These are phyloP conservation scores for Tryphoninae sp. DNA, from an alignment of 2,888 invertebrate species.

Conservation along the genomic window DNA sequence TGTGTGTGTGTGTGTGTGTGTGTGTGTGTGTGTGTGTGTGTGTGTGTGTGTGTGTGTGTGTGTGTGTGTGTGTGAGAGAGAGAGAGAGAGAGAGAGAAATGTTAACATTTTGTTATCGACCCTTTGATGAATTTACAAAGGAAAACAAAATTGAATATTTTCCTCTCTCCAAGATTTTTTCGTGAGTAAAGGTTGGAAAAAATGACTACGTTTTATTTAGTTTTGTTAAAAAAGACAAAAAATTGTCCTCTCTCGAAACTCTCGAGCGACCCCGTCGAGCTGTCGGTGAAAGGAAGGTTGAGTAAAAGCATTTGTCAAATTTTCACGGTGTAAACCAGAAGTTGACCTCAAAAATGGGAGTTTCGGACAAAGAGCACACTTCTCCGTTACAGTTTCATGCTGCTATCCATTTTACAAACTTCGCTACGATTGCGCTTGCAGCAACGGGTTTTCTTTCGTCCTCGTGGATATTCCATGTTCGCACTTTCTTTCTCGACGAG, in stretches of 20 bases:
- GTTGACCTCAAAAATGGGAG: not conserved
- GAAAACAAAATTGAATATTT: too few relatives aligned
- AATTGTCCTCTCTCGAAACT: too few relatives aligned
- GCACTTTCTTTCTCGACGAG: not conserved
- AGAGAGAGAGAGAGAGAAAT: not conserved
- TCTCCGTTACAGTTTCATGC: slow-evolving; percentile 1
- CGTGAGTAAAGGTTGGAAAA: too few relatives aligned
- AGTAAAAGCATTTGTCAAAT: not conserved
- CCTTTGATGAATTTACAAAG: not conserved
- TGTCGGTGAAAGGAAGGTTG: too few relatives aligned
- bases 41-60: too few relatives aligned
- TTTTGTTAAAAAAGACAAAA: too few relatives aligned
- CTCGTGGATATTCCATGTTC: slow-evolving; percentile 16
- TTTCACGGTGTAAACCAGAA: not conserved
- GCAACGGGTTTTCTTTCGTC: slow-evolving; percentile 8
- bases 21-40: too few relatives aligned
- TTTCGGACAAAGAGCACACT: not conserved
- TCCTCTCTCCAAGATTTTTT: too few relatives aligned
- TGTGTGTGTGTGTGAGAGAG: too few relatives aligned
- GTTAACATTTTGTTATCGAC: not conserved
- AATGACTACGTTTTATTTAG: too few relatives aligned
- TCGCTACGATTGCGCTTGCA: slow-evolving; percentile 18
- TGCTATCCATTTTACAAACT: not conserved
- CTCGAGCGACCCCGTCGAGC: too few relatives aligned
- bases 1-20: too few relatives aligned